These are phyloP conservation scores for Manis pentadactyla DNA, from an alignment of 2,797 vertebrate genomes.

Conservation along the genomic window DNA sequence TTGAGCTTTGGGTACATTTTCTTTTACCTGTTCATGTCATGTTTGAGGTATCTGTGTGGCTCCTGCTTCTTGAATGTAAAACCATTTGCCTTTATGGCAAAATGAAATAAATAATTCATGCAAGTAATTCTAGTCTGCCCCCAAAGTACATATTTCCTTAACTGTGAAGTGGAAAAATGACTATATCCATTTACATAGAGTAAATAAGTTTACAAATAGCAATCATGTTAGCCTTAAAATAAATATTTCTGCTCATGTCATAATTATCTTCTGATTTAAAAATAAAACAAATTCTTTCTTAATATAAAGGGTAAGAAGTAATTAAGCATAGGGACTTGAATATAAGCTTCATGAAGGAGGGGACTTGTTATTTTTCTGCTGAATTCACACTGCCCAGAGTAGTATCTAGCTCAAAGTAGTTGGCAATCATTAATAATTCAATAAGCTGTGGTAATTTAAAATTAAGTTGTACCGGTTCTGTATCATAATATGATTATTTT, in stretches of 20 bases:
- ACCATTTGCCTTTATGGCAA: not conserved
- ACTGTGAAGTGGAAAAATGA: not conserved
- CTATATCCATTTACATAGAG: not conserved
- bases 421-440: not conserved
- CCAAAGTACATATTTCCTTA: not conserved
- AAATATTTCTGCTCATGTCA: not conserved
- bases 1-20: not conserved
- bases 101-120: not conserved
- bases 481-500: not conserved
- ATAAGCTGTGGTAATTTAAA: not conserved
- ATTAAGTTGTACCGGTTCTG: not conserved
- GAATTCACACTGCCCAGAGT: not conserved
- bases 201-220: slow-evolving; percentile 3
- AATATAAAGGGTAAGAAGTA: not conserved
- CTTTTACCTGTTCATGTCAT: not conserved
- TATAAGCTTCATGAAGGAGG: not conserved
- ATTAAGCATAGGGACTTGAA: not conserved
- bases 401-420: not conserved
- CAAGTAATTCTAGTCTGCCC: not conserved
- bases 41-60: not conserved
- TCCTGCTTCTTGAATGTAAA: slow-evolving; percentile 20
- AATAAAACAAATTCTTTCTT: not conserved
- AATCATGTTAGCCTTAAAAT: not conserved
- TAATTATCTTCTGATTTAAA: not conserved
- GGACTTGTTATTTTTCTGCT: not conserved